Conservation (phyloP, 2,113 vertebrate genomes). For the Anarrhichthys ocellatus region DNA sequence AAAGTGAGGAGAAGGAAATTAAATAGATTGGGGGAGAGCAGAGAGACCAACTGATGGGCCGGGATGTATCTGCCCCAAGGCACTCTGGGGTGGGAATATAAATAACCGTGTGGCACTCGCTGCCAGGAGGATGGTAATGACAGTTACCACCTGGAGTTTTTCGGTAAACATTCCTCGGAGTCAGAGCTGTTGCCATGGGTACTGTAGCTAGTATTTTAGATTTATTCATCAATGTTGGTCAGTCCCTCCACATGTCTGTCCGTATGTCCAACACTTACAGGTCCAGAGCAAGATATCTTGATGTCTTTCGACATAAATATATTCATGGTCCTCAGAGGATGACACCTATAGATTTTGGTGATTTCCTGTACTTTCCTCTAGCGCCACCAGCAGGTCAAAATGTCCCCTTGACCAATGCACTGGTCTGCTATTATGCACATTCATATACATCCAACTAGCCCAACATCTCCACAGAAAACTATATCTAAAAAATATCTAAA, state of each 20-base stretch:
- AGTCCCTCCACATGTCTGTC: background rate
- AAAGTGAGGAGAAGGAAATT: constrained; percentile 1
- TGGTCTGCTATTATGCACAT: background rate
- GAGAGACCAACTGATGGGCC: background rate
- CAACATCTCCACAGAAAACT: background rate
- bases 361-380: background rate
- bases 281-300: background rate
- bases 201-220: background rate
- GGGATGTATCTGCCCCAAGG: constrained; percentile 34
- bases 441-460: background rate
- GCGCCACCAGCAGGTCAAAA: background rate
- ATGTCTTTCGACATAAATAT: background rate
- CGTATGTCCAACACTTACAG: background rate
- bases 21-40: background rate
- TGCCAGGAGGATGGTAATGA: constrained; percentile 11
- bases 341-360: background rate
- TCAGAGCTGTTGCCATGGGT: constrained; percentile 22
- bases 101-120: constrained; percentile 19
- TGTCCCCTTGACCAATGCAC: background rate
- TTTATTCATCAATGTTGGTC: background rate
- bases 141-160: background rate
- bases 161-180: background rate
- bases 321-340: background rate
- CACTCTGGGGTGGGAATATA: constrained; percentile 42
- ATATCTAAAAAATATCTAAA: background rate